phyloP scores from a whole-genome alignment of 2,113 vertebrate species.

The Lucifuga dentata region DNA sequence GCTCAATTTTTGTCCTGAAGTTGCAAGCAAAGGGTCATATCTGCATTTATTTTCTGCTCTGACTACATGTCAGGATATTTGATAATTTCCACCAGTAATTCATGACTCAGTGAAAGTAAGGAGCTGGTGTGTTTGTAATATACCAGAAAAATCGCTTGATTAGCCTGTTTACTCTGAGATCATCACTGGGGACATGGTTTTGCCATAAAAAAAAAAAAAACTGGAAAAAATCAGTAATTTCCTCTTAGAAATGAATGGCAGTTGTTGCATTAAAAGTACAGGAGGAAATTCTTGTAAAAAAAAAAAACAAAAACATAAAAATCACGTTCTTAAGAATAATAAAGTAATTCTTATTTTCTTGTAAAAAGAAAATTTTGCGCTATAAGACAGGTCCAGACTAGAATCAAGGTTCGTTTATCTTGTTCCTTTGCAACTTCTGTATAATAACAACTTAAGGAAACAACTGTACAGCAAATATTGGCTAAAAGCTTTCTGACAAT shows the following conservation, averaged over 20 bases:
- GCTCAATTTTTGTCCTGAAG: neutral
- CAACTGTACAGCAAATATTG: neutral
- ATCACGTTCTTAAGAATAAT: neutral
- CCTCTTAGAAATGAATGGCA: neutral
- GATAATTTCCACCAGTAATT: slow-evolving; percentile 35
- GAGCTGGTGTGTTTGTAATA: slow-evolving; percentile 26
- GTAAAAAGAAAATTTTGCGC: neutral
- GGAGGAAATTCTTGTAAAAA: neutral
- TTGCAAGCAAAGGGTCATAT: neutral
- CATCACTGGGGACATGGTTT: too few relatives aligned
- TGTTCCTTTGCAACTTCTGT: slow-evolving; percentile 12
- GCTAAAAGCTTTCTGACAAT: neutral
- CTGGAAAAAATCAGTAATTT: neutral
- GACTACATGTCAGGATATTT: slow-evolving; percentile 9
- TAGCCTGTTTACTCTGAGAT: too few relatives aligned
- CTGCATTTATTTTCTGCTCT: neutral
- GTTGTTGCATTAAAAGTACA: neutral
- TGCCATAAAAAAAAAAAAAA: too few relatives aligned
- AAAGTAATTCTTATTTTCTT: slow-evolving; percentile 2
- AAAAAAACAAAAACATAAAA: too few relatives aligned
- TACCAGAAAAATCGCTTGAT: slow-evolving; percentile 48
- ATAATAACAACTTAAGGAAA: neutral
- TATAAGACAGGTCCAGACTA: neutral
- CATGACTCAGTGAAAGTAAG: slow-evolving; percentile 31
- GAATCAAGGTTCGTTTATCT: too few relatives aligned